Evolutionary conservation across 2,113 vertebrate species (phyloP), one percentile per base, ranked within the genome.

Genomic region (Leptosomus discolor): DNA sequence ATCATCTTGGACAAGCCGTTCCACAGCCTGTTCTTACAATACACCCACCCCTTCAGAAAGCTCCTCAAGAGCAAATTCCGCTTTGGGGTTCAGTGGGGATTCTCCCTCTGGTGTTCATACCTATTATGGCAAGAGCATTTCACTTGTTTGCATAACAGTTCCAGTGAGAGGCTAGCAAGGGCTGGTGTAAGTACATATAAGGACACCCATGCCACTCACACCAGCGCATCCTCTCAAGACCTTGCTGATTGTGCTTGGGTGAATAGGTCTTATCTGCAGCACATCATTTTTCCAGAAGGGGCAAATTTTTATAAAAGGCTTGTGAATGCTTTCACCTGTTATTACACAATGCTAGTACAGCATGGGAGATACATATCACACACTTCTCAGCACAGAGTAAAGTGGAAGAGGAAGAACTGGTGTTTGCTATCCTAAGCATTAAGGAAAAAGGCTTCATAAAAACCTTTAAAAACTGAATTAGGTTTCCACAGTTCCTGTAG

Each of bases 391-490:
- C 32, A 6, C 5, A 41, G 12, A 45, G 37, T 0, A 41, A n/a
- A n/a, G n/a, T n/a, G 20, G 0, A 2, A 5, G 41, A 27, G 4
- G 41, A 37, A 6, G 39, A 70, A 26, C 11, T 23, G 8, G 11
- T 48, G 13, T 1, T 37, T n/a, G 17, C 8, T 19, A 54, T 8
- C 32, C 39, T 8, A 12, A 84, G 8, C 32, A 57, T 39, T 36
- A 70, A 83, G 30, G 11, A 32, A 48, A 67, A 70, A 41, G 1
- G 1, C 3, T 29, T 12, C 9, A 53, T 2, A 46, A 64, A 78
- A 22, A 1, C 8, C 12, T 32, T 12, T 21, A 12, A 9, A 50
- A 51, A 48, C 3, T 0, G 0, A 45, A 11, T 7, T 9, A 0
- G 0, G 8, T 22, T 81, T 51, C 37, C 32, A 64, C 14, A 6